Conservation (phyloP, 92 coral and sea anemone species). For the Zoanthus solanderi region DNA sequence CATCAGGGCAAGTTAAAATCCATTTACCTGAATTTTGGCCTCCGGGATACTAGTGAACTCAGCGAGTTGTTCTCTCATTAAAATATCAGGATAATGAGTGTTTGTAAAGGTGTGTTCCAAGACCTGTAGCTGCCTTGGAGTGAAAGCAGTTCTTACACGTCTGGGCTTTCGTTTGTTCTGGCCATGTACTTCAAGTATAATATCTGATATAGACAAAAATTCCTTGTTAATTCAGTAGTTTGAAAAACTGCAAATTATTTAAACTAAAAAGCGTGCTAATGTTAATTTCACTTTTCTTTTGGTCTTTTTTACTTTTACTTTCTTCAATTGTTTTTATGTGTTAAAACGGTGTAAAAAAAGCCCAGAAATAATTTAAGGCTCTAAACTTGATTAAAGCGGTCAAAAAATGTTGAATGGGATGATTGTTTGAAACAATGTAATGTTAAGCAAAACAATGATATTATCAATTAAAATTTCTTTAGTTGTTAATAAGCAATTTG, state of each 20-base stretch:
- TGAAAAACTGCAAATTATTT: not conserved
- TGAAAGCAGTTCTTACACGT: constrained; percentile 96
- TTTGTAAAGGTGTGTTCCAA: constrained; percentile 91
- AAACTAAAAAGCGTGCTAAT: not conserved
- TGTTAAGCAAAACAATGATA: too few relatives aligned
- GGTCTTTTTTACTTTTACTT: too few relatives aligned
- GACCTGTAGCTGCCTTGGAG: constrained; percentile 96
- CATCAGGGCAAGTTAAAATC: not conserved
- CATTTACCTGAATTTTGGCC: constrained; percentile 90
- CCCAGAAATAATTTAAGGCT: too few relatives aligned
- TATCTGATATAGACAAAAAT: constrained; percentile 52
- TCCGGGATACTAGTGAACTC: constrained; percentile 91
- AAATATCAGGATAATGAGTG: constrained; percentile 98
- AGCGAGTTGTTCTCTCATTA: constrained; percentile 93
- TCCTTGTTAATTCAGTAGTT: not conserved
- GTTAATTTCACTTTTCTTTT: too few relatives aligned
- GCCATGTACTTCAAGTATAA: constrained; percentile 82
- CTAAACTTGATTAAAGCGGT: too few relatives aligned
- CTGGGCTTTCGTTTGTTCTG: constrained; percentile 82
- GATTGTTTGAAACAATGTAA: too few relatives aligned
- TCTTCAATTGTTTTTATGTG: too few relatives aligned
- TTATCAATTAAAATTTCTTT: too few relatives aligned
- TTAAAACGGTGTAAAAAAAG: too few relatives aligned
- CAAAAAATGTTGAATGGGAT: too few relatives aligned
- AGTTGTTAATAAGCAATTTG: too few relatives aligned